A percentile compares a stretch with the other conserved stretches of the same genome.
phyloP scores from a whole-genome alignment of 2,113 vertebrate genomes.

The Rhinogobius similis region DNA sequence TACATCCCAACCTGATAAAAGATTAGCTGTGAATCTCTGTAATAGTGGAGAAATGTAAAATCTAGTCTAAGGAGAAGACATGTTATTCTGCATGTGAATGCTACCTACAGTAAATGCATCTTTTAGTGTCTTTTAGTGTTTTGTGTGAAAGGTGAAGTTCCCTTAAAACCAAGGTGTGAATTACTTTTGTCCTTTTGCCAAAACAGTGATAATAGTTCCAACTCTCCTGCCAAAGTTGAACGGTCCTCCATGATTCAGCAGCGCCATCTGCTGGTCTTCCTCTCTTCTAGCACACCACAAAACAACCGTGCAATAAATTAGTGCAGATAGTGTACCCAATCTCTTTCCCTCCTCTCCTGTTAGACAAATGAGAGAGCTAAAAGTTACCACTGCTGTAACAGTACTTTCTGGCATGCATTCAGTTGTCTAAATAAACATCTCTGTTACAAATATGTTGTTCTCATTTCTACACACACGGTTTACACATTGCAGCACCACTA shows the following conservation, averaged over 20 bases:
- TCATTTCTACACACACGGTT: slow-evolving; percentile 22
- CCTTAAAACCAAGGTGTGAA: slow-evolving; percentile 77
- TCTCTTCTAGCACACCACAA: slow-evolving; percentile 55
- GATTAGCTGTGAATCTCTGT: slow-evolving; percentile 80
- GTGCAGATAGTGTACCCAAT: slow-evolving; percentile 52
- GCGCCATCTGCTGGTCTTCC: slow-evolving; percentile 46
- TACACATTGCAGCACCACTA: not conserved
- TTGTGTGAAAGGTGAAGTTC: slow-evolving; percentile 84
- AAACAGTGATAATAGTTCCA: slow-evolving; percentile 73
- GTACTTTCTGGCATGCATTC: slow-evolving; percentile 77
- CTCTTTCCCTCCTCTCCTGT: slow-evolving; percentile 40
- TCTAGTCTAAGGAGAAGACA: slow-evolving; percentile 73
- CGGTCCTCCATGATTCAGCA: slow-evolving; percentile 39
- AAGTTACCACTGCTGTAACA: slow-evolving; percentile 67
- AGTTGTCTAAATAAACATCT: slow-evolving; percentile 79
- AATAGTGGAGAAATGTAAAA: slow-evolving; percentile 73
- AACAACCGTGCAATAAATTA: slow-evolving; percentile 76
- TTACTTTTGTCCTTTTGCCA: slow-evolving; percentile 83
- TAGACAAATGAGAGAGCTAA: slow-evolving; percentile 53
- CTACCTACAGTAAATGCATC: slow-evolving; percentile 83
- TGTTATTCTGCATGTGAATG: slow-evolving; percentile 90
- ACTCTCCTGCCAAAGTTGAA: slow-evolving; percentile 72
- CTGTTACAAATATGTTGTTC: slow-evolving; percentile 61
- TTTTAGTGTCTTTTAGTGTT: slow-evolving; percentile 83
- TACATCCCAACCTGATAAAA: slow-evolving; percentile 65